Base-by-base conservation (phyloP, 2,113 vertebrate species). In the Zapornia atra region DNA sequence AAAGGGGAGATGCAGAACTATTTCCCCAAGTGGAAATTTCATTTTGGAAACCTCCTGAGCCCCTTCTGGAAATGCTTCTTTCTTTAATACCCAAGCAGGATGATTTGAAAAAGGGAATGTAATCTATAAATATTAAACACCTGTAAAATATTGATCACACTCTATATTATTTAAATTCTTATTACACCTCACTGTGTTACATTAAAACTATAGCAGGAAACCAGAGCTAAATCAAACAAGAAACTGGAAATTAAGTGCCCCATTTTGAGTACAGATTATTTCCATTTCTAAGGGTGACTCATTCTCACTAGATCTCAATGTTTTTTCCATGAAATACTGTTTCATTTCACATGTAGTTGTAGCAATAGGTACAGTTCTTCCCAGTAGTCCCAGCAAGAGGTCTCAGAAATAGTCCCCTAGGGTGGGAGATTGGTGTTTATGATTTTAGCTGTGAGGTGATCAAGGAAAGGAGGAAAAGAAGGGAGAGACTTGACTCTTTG, bases 71-170 rank as follows among this genome's bases (percentile, higher is more conserved):
- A 85, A 69, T 34, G 29, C 34, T 95, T 76, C 20, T 2, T 36
- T 57, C n/a, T 54, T 40, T 61, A 36, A 5, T n/a, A 5, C 11
- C 29, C 34, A 64, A 48, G 82, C 54, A 70, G 66, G n/a, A 44
- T 59, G 79, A 88, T 90, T 69, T 90, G 63, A 44, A 72, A 90
- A 60, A 86, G 75, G 29, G 82, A 90, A 85, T 79, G 51, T 53
- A 61, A 93, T 84, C 65, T 48, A 80, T 88, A 93, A 93, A 94
- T 83, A 88, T 77, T 72, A 65, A 94, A 72, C 31, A 57, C 20
- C 54, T 48, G 13, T 88, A 24, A 92, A 94, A 88, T 71, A 79
- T 46, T 80, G 40, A 93, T 82, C 70, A 40, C 15, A 11, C 53
- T 76, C 42, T 69, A 8, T 76, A 24, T 76, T 70, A 79, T 38